These are phyloP conservation scores for Formicarius rufipectus DNA, from an alignment of 2,113 vertebrate genomes.

Conservation along the genomic window DNA sequence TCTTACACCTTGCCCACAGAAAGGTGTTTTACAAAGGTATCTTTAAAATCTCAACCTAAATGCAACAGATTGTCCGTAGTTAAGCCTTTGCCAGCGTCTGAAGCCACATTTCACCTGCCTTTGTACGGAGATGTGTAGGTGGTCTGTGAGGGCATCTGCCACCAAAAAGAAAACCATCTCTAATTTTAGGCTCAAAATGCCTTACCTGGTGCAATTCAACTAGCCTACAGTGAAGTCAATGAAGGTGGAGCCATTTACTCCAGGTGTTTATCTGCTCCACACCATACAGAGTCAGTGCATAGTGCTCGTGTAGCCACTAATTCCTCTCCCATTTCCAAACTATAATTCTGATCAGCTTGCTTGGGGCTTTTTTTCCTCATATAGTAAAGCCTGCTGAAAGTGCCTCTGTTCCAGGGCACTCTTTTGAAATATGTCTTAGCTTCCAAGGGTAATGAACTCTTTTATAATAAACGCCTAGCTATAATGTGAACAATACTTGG, in stretches of 20 bases:
- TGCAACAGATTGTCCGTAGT: background rate
- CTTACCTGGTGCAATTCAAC: background rate
- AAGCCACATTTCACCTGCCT: background rate
- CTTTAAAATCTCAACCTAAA: constrained; percentile 33
- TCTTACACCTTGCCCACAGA: background rate
- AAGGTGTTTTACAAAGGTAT: background rate
- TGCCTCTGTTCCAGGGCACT: constrained; percentile 54
- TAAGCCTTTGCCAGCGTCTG: background rate
- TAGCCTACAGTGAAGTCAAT: background rate
- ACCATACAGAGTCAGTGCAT: background rate
- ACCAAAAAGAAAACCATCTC: background rate
- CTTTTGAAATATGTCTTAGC: constrained; percentile 64
- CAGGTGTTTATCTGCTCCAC: background rate
- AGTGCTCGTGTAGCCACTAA: background rate
- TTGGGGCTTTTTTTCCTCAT: constrained; percentile 14
- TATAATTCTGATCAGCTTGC: constrained; percentile 36
- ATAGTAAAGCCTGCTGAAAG: constrained; percentile 46
- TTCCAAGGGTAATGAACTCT: constrained; percentile 81
- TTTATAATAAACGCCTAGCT: constrained; percentile 74
- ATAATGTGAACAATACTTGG: constrained; percentile 69
- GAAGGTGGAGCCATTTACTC: background rate
- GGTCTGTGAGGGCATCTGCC: background rate
- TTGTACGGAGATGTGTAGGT: background rate
- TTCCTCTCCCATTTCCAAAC: constrained; percentile 51
- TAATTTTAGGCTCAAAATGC: constrained; percentile 22